These are phyloP conservation scores for Ptychoptera contaminata DNA, from an alignment of 2,888 invertebrate species.

Conservation along the genomic window DNA sequence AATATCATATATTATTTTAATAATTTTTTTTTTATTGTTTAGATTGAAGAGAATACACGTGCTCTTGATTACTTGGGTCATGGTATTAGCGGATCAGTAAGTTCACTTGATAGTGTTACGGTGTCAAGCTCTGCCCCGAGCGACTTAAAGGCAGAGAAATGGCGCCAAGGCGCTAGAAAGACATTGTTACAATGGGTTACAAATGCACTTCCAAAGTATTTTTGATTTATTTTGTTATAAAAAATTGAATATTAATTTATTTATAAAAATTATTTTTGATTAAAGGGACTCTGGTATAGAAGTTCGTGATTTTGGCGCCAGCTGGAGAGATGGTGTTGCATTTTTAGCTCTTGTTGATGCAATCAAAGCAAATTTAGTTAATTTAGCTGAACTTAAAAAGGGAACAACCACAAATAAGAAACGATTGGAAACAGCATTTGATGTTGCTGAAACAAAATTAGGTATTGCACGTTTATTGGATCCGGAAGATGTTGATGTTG, in stretches of 20 bases:
- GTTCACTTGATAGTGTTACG: slow-evolving; percentile 67
- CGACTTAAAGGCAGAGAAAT: slow-evolving; percentile 43
- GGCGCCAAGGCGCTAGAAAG: slow-evolving; percentile 83
- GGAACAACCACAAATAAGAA: slow-evolving; percentile 54
- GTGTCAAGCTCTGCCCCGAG: slow-evolving; percentile 38
- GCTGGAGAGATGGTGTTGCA: slow-evolving; percentile 92
- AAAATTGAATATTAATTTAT: background rate
- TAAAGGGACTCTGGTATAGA: slow-evolving; percentile 69
- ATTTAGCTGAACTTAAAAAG: slow-evolving; percentile 60
- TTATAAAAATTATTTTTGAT: slow-evolving; percentile 11
- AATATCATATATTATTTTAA: too few species aligned
- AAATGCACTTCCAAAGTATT: slow-evolving; percentile 72
- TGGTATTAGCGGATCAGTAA: slow-evolving; percentile 61
- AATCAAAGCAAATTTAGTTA: slow-evolving; percentile 82
- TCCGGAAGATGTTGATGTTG: slow-evolving; percentile 91
- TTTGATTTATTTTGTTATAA: slow-evolving; percentile 17
- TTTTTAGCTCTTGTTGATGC: slow-evolving; percentile 92
- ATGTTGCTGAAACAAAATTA: slow-evolving; percentile 77
- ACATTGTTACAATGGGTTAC: slow-evolving; percentile 89
- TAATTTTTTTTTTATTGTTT: slow-evolving; percentile 13
- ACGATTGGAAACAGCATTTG: slow-evolving; percentile 83
- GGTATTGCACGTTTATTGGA: slow-evolving; percentile 85
- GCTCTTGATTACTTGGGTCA: slow-evolving; percentile 74
- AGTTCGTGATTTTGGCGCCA: slow-evolving; percentile 85
- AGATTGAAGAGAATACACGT: slow-evolving; percentile 92